These are phyloP conservation scores for Taphrorychus bicolor DNA, from an alignment of 2,888 invertebrate species.

Conservation along the genomic window DNA sequence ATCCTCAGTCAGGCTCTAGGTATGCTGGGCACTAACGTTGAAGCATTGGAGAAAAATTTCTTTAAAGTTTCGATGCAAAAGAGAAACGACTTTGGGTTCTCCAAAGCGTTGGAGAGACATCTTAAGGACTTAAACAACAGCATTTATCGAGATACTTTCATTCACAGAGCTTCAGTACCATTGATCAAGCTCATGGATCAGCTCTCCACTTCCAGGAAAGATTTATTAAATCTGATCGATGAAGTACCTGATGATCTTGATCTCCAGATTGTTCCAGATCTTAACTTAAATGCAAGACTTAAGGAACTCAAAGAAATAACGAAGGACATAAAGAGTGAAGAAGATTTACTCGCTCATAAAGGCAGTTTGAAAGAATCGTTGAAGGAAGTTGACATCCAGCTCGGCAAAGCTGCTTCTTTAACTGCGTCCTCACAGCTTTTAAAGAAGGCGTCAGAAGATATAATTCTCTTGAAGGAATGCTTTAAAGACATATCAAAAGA, in stretches of 20 bases:
- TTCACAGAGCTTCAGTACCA: slow-evolving; percentile 20
- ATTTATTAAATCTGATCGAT: neutral
- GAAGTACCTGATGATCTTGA: slow-evolving; percentile 12
- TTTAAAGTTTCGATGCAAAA: slow-evolving; percentile 32
- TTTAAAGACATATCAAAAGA: slow-evolving; percentile 39
- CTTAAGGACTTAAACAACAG: slow-evolving; percentile 24
- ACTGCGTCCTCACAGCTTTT: slow-evolving; percentile 8
- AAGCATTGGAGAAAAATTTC: slow-evolving; percentile 31
- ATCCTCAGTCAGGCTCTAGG: slow-evolving; percentile 44
- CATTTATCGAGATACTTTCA: slow-evolving; percentile 27
- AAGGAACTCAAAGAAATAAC: slow-evolving; percentile 15
- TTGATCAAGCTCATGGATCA: slow-evolving; percentile 15
- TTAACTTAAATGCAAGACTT: slow-evolving; percentile 10
- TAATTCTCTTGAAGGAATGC: slow-evolving; percentile 41
- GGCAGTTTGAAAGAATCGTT: slow-evolving; percentile 17
- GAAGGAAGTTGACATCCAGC: slow-evolving; percentile 20
- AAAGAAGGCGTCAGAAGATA: neutral
- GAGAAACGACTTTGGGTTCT: slow-evolving; percentile 43
- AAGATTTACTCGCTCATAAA: slow-evolving; percentile 17
- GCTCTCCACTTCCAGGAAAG: slow-evolving; percentile 11
- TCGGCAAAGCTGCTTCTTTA: slow-evolving; percentile 6
- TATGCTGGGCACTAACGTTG: slow-evolving; percentile 37
- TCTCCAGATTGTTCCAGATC: slow-evolving; percentile 6
- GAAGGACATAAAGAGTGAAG: slow-evolving; percentile 22
- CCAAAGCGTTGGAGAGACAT: slow-evolving; percentile 30